Base-by-base conservation (phyloP, 2,888 invertebrate genomes). In the Callinectes sapidus region DNA sequence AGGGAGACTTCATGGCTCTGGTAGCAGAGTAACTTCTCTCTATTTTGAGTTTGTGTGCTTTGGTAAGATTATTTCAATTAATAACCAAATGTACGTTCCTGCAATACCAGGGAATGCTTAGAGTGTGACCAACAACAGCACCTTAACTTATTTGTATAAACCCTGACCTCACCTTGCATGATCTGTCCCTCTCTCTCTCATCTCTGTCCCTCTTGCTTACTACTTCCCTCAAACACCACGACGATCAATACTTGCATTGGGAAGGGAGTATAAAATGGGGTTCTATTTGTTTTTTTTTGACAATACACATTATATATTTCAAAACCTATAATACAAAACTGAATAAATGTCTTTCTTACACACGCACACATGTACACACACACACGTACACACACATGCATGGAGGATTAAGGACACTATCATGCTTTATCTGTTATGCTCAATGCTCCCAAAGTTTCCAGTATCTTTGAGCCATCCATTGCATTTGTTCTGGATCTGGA, bases 381-480 rank as follows among this genome's bases (percentile, higher is more conserved):
- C 32, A 81, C 81, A 13, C 32, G 18, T 28, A 55, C 5, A 55
- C 55, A 61, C 61, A 61, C 88, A 88, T 32, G 13, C 61, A 88
- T 55, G 32, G 35, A n/a, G 54, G 48, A 16, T 54, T 23, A 86
- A 89, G n/a, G 66, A n/a, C 77, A 89, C 86, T 92, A 92, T 92
- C 90, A 92, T 90, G 92, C 93, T 88, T 93, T 93, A 71, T 93
- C 93, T 32, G 91, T 93, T 91, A 93, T 39, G 71, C 93, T 93
- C 54, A 93, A 81, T 42, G 93, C 55, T 32, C 90, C 88, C 54
- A 93, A 89, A 32, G 93, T 93, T 86, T 93, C 93, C 81, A 93
- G 32, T 18, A 93, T 93, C 81, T 93, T 93, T 61, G 91, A 61
- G 28, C 91, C 93, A 61, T 93, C 93, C 93, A 93, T 89, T 8